phyloP scores from a whole-genome alignment of 1,140 invertebrate species.

The Polypedilum pembai region DNA sequence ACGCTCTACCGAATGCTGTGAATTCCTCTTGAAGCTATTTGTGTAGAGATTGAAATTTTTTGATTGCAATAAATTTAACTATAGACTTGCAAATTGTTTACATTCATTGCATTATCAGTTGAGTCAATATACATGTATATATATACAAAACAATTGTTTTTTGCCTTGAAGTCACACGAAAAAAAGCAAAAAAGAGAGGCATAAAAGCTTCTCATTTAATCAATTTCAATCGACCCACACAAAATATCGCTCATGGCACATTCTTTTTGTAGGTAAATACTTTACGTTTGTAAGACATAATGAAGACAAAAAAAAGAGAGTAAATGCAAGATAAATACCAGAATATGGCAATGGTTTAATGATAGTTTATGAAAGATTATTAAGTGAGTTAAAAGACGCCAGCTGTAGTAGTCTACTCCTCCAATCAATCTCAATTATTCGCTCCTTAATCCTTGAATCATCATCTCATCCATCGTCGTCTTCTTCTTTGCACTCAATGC shows the following conservation, averaged over 20 bases:
- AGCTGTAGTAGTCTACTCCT: too few relatives aligned
- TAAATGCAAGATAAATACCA: neutral
- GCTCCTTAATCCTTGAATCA: too few relatives aligned
- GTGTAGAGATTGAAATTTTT: constrained; percentile 2
- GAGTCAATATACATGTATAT: neutral
- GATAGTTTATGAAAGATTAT: constrained; percentile 18
- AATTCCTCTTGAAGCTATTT: neutral
- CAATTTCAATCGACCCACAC: constrained; percentile 2
- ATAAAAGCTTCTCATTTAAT: constrained; percentile 1
- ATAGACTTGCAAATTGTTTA: constrained; percentile 11
- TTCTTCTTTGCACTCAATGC: too few relatives aligned
- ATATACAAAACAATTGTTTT: neutral
- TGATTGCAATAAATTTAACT: neutral
- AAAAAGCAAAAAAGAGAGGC: neutral
- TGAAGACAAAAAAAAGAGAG: constrained; percentile 12
- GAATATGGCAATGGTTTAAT: neutral
- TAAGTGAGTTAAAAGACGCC: neutral
- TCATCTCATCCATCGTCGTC: too few relatives aligned
- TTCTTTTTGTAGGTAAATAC: neutral
- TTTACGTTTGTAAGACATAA: neutral
- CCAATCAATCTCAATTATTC: too few relatives aligned
- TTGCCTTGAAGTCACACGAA: neutral
- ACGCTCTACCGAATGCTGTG: neutral
- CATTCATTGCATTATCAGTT: neutral
- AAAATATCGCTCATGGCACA: neutral